These are phyloP conservation scores for Cryptomyrus ogoouensis DNA, from an alignment of 2,113 vertebrate genomes.

Conservation along the genomic window DNA sequence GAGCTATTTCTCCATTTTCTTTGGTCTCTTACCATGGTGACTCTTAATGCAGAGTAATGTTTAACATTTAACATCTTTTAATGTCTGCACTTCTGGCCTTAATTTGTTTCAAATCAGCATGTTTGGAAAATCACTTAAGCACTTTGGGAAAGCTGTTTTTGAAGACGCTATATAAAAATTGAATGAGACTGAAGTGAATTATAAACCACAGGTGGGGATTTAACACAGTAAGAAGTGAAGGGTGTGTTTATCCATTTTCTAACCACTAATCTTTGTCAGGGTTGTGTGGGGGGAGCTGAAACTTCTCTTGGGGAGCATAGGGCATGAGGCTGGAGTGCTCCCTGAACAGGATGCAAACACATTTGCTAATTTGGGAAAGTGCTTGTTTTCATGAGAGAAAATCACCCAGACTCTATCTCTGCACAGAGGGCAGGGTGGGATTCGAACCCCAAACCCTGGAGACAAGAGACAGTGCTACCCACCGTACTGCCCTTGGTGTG, in stretches of 20 bases:
- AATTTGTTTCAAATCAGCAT: background rate
- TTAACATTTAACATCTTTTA: background rate
- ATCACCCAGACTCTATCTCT: background rate
- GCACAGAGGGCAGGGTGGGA: background rate
- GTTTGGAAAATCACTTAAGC: background rate
- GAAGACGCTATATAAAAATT: background rate
- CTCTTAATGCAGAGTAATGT: background rate
- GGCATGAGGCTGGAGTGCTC: background rate
- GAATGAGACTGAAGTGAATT: background rate
- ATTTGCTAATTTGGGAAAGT: background rate
- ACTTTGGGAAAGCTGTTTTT: background rate
- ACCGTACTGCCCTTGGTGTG: background rate
- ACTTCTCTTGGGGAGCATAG: background rate
- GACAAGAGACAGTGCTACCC: background rate
- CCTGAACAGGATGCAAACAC: background rate
- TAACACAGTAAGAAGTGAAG: background rate
- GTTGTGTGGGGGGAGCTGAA: background rate
- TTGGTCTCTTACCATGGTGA: background rate
- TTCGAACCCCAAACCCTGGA: background rate
- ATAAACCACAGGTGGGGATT: background rate
- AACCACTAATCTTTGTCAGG: background rate
- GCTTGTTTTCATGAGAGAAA: background rate
- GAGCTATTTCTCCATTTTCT: background rate
- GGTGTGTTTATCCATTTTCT: background rate
- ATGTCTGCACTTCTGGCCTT: background rate